These are phyloP conservation scores for Chloroclystis v-ata DNA, from an alignment of 2,888 invertebrate species.

Conservation along the genomic window DNA sequence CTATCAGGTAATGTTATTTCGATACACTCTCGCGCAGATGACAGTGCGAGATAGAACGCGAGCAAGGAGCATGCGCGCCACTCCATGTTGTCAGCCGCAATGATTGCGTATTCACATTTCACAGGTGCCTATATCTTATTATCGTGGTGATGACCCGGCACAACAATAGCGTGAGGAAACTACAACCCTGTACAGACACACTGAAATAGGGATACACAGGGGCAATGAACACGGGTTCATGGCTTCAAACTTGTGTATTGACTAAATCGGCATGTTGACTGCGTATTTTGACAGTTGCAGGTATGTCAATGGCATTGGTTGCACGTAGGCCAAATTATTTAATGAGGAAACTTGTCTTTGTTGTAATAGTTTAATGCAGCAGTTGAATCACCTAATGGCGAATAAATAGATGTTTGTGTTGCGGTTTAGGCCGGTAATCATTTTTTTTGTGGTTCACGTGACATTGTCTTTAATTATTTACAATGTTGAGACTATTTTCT, in stretches of 20 bases:
- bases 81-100: slow-evolving; percentile 59
- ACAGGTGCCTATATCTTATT: slow-evolving; percentile 36
- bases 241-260: neutral
- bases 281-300: neutral
- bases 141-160: slow-evolving; percentile 29
- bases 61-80: slow-evolving; percentile 64
- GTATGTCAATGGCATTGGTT: neutral
- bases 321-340: slow-evolving; percentile 1
- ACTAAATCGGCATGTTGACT: neutral
- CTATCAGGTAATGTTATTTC: slow-evolving; percentile 60
- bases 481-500: no score
- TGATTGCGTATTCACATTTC: slow-evolving; percentile 44
- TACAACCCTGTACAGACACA: neutral
- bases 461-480: no score
- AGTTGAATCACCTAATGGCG: no score
- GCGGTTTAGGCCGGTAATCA: no score
- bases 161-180: slow-evolving; percentile 42
- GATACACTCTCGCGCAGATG: slow-evolving; percentile 61
- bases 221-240: no score
- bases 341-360: neutral
- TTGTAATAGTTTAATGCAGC: neutral
- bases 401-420: no score
- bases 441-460: no score
- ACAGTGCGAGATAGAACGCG: slow-evolving; percentile 36
- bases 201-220: no score